Conservation (phyloP, 2,113 vertebrate genomes). For the Brachyistius frenatus region DNA sequence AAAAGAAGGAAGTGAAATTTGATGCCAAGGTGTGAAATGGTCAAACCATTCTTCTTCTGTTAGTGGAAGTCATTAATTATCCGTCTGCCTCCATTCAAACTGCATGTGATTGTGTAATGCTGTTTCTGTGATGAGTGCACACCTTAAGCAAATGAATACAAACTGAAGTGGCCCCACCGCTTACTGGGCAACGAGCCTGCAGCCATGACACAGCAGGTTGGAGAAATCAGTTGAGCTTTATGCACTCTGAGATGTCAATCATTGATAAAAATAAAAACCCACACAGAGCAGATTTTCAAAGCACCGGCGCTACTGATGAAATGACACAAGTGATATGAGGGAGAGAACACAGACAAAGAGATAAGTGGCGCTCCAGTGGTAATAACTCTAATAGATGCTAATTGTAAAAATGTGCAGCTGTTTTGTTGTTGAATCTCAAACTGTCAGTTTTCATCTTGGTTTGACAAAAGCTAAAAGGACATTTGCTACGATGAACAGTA, state of each 20-base stretch:
- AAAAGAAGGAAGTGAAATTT: constrained; percentile 6
- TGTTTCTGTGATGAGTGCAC: constrained; percentile 50
- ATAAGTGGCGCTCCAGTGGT: constrained; percentile 4
- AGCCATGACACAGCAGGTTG: constrained; percentile 79
- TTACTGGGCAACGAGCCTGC: constrained; percentile 66
- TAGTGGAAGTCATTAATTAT: constrained; percentile 57
- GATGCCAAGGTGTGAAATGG: constrained; percentile 19
- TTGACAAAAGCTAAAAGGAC: not conserved
- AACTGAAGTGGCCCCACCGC: constrained; percentile 44
- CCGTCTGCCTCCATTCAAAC: constrained; percentile 25
- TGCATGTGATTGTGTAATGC: constrained; percentile 54
- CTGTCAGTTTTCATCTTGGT: not conserved
- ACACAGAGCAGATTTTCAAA: constrained; percentile 33
- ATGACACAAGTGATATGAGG: constrained; percentile 5
- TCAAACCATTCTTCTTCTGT: constrained; percentile 19
- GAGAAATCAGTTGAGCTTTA: constrained; percentile 44
- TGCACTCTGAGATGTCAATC: constrained; percentile 75
- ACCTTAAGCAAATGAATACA: constrained; percentile 78
- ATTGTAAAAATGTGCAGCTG: not conserved
- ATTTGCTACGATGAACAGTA: not conserved
- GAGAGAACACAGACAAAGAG: not conserved
- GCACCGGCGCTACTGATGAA: not conserved
- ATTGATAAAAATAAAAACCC: constrained; percentile 73
- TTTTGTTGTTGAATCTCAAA: not conserved
- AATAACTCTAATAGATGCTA: not conserved